These are phyloP conservation scores for Hippocampus comes DNA, from an alignment of 2,113 vertebrate genomes.

Conservation along the genomic window DNA sequence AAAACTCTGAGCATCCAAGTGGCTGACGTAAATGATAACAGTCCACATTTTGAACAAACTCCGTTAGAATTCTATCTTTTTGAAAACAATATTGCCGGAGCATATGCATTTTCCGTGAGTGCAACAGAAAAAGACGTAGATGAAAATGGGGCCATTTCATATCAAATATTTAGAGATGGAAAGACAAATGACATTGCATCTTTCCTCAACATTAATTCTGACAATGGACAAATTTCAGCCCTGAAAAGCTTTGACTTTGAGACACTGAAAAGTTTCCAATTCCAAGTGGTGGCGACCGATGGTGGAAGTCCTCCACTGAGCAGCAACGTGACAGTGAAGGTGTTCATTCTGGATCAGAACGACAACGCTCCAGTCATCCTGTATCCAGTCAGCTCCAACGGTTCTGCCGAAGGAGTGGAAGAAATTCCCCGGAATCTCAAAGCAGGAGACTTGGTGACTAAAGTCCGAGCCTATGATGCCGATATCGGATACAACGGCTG, in stretches of 20 bases:
- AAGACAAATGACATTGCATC: not conserved
- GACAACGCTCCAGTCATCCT: conserved; percentile 65
- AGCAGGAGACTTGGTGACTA: conserved; percentile 62
- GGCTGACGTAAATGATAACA: conserved; percentile 65
- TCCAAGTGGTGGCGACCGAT: conserved; percentile 58
- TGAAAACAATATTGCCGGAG: conserved; percentile 57
- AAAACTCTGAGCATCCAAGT: conserved; percentile 41
- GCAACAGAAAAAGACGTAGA: conserved; percentile 51
- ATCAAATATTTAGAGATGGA: conserved; percentile 31
- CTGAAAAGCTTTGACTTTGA: conserved; percentile 65
- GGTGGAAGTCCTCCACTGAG: conserved; percentile 53
- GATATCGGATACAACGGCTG: conserved; percentile 69
- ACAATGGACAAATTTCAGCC: conserved; percentile 9
- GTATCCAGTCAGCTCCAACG: conserved; percentile 59
- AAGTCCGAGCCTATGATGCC: conserved; percentile 62
- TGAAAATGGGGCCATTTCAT: conserved; percentile 50
- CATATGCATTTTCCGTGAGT: conserved; percentile 41
- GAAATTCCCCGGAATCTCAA: conserved; percentile 60
- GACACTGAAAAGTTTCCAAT: conserved; percentile 49
- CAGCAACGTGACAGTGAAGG: conserved; percentile 60
- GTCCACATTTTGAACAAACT: conserved; percentile 42
- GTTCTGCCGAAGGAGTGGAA: conserved; percentile 54
- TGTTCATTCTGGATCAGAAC: conserved; percentile 68
- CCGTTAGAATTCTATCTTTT: conserved; percentile 42
- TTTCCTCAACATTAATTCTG: conserved; percentile 15